Percentiles rank a stretch among this genome's conserved stretches.
Conservation (phyloP, 2,797 vertebrate genomes). For the Eulemur rubriventer region DNA sequence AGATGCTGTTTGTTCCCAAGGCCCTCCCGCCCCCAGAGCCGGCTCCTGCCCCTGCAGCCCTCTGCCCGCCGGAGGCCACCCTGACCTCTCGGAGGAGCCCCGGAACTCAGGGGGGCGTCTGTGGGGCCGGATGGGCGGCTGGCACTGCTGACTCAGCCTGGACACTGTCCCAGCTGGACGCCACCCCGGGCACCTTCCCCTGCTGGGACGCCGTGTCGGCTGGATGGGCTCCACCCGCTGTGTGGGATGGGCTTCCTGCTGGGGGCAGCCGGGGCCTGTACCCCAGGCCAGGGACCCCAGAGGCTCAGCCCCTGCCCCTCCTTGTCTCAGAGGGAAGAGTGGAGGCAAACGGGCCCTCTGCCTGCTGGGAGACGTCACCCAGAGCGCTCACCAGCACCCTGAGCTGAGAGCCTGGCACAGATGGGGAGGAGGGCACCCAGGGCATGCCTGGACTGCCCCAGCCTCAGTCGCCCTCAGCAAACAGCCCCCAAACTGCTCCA, state of each 20-base stretch:
- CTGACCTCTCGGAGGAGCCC: not conserved
- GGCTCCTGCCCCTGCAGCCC: not conserved
- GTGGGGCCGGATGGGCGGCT: not conserved
- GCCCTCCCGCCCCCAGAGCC: not conserved
- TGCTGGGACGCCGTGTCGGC: not conserved
- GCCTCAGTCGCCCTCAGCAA: not conserved
- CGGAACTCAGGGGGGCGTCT: not conserved
- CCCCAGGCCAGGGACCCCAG: not conserved
- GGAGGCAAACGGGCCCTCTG: not conserved
- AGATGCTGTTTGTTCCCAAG: not conserved
- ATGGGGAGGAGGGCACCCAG: rapidly evolving
- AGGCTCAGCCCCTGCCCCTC: not conserved
- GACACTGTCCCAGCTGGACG: constrained; percentile 6
- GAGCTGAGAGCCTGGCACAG: not conserved
- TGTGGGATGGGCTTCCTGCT: not conserved
- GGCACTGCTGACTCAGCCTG: constrained; percentile 6
- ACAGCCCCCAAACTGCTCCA: not conserved
- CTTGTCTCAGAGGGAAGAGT: not conserved
- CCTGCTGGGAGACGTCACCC: not conserved
- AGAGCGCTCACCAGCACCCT: not conserved
- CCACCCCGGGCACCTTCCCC: not conserved
- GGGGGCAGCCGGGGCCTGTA: not conserved
- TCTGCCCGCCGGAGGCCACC: not conserved
- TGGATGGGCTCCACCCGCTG: not conserved
- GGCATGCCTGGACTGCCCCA: rapidly evolving